Base-by-base conservation (phyloP, 2,888 invertebrate genomes). In the Halocaridina rubra region DNA sequence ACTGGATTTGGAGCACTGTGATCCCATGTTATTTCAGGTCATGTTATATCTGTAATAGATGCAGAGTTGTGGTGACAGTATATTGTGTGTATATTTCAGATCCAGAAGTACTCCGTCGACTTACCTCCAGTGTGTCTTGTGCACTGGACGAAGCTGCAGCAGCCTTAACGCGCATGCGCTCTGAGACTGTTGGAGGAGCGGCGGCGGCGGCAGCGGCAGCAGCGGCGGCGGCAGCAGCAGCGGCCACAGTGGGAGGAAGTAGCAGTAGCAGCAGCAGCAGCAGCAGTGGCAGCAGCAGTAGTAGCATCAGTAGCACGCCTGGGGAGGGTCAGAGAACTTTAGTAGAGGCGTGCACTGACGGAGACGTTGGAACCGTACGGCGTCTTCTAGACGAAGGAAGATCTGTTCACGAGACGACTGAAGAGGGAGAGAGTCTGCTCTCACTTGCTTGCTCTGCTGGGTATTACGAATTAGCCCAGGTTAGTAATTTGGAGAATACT, bases 101-200 rank as follows among this genome's bases (percentile, higher is more conserved):
- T 92, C 96, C 96, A 88, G 96, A 97, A 92, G 96, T 96, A 90
- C 93, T 97, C 89, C 93, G 96, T 89, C 94, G 96, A 90, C 93
- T 97, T 90, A 96, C 97, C 89, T 96, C 96, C 79, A 96, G 96
- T 90, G 96, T 96, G 89, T 95, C 97, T 90, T 97, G 97, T 92
- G 98, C 98, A 89, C 94, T 98, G 90, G 98, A 98, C 93, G 98
- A 98, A 92, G 98, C 98, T 85, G 98, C 98, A 88, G 98, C 98
- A 89, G 98, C 98, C 82, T 93, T 98, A 89, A 98, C 97, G 89
- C 95, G 97, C 91, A 98, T 98, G 97, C 95, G 98, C 90, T 95
- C 95, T 91, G 97, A 97, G 91, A 96, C 95, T 91, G 94, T 94
- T 88, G 93, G 78, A 29, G 87, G 81, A 46, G 81, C 78, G 84